Base-by-base conservation (phyloP, 2,888 invertebrate species). In the Caradrina kadenii region DNA sequence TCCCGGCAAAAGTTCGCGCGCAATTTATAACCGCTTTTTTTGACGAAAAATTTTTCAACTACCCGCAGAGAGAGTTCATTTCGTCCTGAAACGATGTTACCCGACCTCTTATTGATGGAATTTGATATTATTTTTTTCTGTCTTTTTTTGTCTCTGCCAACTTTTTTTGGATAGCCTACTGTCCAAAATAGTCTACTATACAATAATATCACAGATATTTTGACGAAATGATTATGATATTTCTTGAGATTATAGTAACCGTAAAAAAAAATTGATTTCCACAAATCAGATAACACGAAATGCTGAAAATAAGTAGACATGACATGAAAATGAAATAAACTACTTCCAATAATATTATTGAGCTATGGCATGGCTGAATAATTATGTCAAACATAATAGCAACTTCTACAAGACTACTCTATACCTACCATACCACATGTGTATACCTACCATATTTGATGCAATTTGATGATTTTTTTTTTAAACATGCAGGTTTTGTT, bases 31-130 rank as follows among this genome's bases (percentile, higher is more conserved):
- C 63, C 55, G 58, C 63, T 75, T 80, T 79, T 73, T 79, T 61
- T 67, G 61, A 66, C 65, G 65, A 61, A 63, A 60, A 53, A 15
- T 21, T 52, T 72, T 70, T 74, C 63, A 73, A 79, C 79, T 77
- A 79, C 72, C 76, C 72, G 65, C 68, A 70, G 67, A 79, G 78
- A 69, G 82, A 82, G 72, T 80, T 82, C 66, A 80, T 80, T 82
- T 82, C 66, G 58, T 73, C 53, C 60, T 61, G 67, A 60, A 78
- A 78, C 73, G 78, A 72, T 71, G 83, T 78, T 76, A 77, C 48
- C 35, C 64, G 64, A 63, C 69, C 69, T 81, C 72, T 70, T 82
- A 82, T 82, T 79, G 82, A 74, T 68, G 72, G 70, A 82, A 82
- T 82, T 80, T 80, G 69, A 74, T 80, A 78, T 80, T 78, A 76